These are phyloP conservation scores for Acleris cristana DNA, from an alignment of 2,888 invertebrate genomes.

Conservation along the genomic window DNA sequence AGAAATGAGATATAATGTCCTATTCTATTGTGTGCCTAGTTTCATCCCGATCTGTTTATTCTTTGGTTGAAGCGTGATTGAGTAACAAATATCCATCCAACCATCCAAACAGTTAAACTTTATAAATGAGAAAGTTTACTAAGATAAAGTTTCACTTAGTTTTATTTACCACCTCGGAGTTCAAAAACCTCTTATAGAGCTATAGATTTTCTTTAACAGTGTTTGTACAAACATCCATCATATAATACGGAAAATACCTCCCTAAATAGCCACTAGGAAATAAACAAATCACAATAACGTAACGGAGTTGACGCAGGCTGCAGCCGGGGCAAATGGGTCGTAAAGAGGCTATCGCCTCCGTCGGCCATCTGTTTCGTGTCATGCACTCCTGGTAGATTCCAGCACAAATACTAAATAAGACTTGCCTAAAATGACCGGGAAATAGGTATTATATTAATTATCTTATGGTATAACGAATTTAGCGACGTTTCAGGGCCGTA, in stretches of 20 bases:
- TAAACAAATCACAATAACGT: slow-evolving; percentile 13
- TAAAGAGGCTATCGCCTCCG: slow-evolving; percentile 11
- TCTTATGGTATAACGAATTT: not conserved
- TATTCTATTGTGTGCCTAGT: no score
- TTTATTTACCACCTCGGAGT: no score
- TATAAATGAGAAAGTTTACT: no score
- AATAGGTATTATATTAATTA: not conserved
- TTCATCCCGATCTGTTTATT: no score
- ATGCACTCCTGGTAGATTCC: slow-evolving; percentile 7
- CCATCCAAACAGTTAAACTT: no score
- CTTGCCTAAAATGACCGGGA: not conserved
- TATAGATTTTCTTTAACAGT: no score
- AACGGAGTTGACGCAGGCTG: slow-evolving; percentile 18
- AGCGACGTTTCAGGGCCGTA: no score
- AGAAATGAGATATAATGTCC: no score
- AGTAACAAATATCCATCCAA: no score
- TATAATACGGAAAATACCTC: not conserved
- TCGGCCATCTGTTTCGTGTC: slow-evolving; percentile 16
- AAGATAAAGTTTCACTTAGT: no score
- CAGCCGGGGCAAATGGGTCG: slow-evolving; percentile 8
- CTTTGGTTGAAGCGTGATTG: no score
- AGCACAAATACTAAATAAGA: not conserved
- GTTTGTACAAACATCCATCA: not conserved
- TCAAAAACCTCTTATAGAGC: no score
- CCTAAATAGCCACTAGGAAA: not conserved